Evolutionary conservation across 2,113 vertebrate species (phyloP).

Genomic region (Pipa parva): DNA sequence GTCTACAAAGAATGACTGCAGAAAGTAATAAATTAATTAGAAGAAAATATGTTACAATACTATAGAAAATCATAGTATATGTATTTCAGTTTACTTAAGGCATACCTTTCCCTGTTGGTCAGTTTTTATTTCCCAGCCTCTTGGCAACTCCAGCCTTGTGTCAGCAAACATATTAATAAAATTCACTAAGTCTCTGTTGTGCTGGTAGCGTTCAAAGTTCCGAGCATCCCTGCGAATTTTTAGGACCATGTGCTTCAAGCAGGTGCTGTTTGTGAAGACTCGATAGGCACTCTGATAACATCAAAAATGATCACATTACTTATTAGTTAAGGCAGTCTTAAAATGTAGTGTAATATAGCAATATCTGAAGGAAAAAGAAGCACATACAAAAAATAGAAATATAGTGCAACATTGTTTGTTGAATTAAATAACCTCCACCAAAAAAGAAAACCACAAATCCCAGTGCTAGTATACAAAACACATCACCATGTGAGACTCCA

Average conservation of each 20-base stretch:
- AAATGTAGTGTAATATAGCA: no score
- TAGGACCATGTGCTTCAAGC: slow-evolving; percentile 97
- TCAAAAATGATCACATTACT: slow-evolving; percentile 15
- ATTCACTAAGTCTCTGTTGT: slow-evolving; percentile 92
- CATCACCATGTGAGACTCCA: no score
- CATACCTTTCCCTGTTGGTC: slow-evolving; percentile 94
- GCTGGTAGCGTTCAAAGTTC: slow-evolving; percentile 97
- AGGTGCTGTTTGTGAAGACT: slow-evolving; percentile 95
- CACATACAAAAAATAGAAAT: no score
- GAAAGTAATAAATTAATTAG: slow-evolving; percentile 11
- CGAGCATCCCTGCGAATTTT: slow-evolving; percentile 92
- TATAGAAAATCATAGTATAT: no score
- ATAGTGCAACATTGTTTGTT: no score
- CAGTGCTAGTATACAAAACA: no score
- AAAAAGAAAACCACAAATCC: no score
- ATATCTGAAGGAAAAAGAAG: no score
- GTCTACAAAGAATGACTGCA: slow-evolving; percentile 95
- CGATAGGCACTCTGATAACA: slow-evolving; percentile 82
- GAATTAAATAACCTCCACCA: no score
- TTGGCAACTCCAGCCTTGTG: slow-evolving; percentile 83
- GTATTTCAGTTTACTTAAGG: not conserved
- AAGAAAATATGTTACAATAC: no score
- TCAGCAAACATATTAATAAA: slow-evolving; percentile 97
- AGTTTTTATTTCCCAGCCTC: slow-evolving; percentile 96
- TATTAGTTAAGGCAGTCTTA: no score